phyloP scores from a whole-genome alignment of 2,113 vertebrate species.

The Probosciger aterrimus region DNA sequence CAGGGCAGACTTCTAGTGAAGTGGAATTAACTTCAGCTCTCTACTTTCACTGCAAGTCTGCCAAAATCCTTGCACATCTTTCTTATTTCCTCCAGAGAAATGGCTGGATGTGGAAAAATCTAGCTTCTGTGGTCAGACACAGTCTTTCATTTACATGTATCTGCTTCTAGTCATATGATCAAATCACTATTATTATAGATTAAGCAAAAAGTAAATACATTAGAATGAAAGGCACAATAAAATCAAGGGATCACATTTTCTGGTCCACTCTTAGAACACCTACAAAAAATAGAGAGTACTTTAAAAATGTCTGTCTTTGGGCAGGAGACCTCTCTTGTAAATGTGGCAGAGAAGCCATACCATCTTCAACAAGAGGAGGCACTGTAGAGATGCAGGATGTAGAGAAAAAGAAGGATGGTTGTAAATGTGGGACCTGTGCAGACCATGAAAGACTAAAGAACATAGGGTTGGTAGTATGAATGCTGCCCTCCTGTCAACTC shows the following conservation, averaged over 20 bases:
- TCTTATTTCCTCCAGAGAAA: neutral
- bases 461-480: fast-evolving
- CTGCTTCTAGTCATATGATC: neutral
- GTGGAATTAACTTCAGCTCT: neutral
- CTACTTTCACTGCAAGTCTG: neutral
- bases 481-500: neutral
- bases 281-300: neutral
- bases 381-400: neutral
- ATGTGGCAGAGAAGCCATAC: neutral
- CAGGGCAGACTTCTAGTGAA: neutral
- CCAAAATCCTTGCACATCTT: neutral
- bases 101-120: neutral
- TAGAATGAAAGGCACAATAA: neutral
- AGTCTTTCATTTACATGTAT: neutral
- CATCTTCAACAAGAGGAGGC: neutral
- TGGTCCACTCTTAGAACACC: neutral
- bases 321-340: neutral
- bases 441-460: neutral
- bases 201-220: neutral
- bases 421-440: neutral
- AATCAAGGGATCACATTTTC: neutral
- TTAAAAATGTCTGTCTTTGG: neutral
- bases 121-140: neutral
- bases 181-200: neutral
- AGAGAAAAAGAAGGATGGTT: neutral